These are phyloP conservation scores for Erithacus rubecula DNA, from an alignment of 2,797 vertebrate genomes.

Conservation along the genomic window DNA sequence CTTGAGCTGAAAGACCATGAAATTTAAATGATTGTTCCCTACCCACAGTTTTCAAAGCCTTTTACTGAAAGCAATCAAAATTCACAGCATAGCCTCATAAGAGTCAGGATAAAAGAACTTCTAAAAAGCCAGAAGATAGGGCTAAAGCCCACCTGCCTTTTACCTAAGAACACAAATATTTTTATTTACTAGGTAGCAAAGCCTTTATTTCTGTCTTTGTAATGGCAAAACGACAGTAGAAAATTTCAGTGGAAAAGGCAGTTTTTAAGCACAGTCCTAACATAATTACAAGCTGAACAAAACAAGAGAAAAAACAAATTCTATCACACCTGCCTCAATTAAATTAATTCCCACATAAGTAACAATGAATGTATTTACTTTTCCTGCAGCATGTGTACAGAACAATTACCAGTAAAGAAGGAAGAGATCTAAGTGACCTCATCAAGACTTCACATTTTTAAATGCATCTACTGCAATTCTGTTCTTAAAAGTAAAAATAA, in stretches of 20 bases:
- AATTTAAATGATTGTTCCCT: not conserved
- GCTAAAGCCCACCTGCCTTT: not conserved
- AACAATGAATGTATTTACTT: not conserved
- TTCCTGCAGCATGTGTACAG: not conserved
- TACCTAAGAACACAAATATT: not conserved
- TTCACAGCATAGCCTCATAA: not conserved
- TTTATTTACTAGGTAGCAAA: not conserved
- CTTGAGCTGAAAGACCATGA: not conserved
- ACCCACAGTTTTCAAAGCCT: not conserved
- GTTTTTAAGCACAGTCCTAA: not conserved
- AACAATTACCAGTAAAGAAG: not conserved
- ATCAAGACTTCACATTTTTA: not conserved
- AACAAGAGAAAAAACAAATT: not conserved
- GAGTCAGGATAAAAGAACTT: not conserved
- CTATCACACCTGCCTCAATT: not conserved
- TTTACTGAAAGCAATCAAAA: not conserved
- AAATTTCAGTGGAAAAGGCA: not conserved
- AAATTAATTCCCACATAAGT: not conserved
- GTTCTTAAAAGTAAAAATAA: not conserved
- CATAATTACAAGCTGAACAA: not conserved
- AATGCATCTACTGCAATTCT: rapidly evolving
- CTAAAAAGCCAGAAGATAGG: not conserved
- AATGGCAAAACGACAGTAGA: not conserved
- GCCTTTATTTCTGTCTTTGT: not conserved
- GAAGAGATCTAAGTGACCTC: not conserved